Evolutionary conservation across 1,140 invertebrate species (phyloP).

Genomic region (Drosophila mayri): DNA sequence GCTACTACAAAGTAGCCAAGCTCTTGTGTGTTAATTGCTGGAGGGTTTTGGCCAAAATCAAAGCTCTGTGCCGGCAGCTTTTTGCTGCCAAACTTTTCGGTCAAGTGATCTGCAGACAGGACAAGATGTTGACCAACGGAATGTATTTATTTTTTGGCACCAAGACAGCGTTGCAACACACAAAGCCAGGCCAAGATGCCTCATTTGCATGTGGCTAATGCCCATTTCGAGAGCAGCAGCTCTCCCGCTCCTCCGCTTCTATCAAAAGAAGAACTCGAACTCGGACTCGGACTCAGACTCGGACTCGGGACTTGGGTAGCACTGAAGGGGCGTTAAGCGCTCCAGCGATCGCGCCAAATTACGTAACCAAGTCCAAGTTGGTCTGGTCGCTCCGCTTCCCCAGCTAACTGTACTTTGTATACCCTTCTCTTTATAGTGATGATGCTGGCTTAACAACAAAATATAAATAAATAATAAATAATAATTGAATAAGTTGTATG

Average conservation of each 20-base stretch:
- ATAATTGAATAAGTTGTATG: not conserved
- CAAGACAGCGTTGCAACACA: constrained; percentile 25
- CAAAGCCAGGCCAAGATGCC: constrained; percentile 30
- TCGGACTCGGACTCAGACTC: not conserved
- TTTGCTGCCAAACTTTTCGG: constrained; percentile 26
- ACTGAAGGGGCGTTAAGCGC: constrained; percentile 55
- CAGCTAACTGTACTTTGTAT: constrained; percentile 39
- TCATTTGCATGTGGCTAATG: constrained; percentile 58
- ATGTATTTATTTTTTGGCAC: constrained; percentile 22
- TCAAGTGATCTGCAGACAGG: constrained; percentile 31
- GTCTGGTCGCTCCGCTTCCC: constrained; percentile 25
- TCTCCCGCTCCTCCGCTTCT: constrained; percentile 36
- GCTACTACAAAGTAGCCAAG: constrained; percentile 17
- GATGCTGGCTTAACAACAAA: not conserved
- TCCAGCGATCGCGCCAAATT: constrained; percentile 68
- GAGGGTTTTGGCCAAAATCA: constrained; percentile 26
- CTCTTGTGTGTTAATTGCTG: constrained; percentile 2
- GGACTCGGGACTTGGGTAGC: constrained; percentile 1
- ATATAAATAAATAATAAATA: not conserved
- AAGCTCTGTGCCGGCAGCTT: constrained; percentile 21
- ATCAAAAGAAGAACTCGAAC: constrained; percentile 42
- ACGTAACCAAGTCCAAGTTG: constrained; percentile 56
- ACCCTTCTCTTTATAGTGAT: not conserved
- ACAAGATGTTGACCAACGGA: constrained; percentile 25
- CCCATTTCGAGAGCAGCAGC: constrained; percentile 50